phyloP scores from a whole-genome alignment of 2,113 vertebrate species.

The Pituophis catenifer region DNA sequence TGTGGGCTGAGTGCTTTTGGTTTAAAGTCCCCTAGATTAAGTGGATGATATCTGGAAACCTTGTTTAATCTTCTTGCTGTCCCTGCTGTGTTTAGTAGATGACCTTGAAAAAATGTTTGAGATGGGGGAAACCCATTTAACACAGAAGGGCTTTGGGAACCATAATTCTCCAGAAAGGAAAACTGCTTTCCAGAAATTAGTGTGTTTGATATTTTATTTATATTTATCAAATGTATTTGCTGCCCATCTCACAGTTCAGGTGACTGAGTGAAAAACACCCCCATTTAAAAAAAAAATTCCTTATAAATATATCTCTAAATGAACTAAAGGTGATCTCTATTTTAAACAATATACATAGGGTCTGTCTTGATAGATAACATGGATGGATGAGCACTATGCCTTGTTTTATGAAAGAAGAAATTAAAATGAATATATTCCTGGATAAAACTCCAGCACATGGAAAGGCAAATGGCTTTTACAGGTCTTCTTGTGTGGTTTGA shows the following conservation, averaged over 20 bases:
- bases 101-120: not conserved
- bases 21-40: not conserved
- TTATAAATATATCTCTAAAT: not conserved
- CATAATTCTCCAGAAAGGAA: not conserved
- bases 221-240: no score
- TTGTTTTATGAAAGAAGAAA: slow-evolving; percentile 24
- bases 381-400: not conserved
- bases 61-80: not conserved
- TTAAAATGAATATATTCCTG: slow-evolving; percentile 39
- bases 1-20: not conserved
- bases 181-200: not conserved
- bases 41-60: not conserved
- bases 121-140: not conserved
- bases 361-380: not conserved
- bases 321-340: not conserved
- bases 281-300: not conserved
- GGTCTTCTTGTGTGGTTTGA: slow-evolving; percentile 57
- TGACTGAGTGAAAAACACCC: no score
- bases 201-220: not conserved
- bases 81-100: not conserved
- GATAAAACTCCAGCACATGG: slow-evolving; percentile 36
- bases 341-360: not conserved
- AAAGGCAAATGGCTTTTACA: slow-evolving; percentile 48
- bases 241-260: no score
- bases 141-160: not conserved